These are phyloP conservation scores for Dryococelus australis DNA, from an alignment of 2,888 invertebrate genomes.

Conservation along the genomic window DNA sequence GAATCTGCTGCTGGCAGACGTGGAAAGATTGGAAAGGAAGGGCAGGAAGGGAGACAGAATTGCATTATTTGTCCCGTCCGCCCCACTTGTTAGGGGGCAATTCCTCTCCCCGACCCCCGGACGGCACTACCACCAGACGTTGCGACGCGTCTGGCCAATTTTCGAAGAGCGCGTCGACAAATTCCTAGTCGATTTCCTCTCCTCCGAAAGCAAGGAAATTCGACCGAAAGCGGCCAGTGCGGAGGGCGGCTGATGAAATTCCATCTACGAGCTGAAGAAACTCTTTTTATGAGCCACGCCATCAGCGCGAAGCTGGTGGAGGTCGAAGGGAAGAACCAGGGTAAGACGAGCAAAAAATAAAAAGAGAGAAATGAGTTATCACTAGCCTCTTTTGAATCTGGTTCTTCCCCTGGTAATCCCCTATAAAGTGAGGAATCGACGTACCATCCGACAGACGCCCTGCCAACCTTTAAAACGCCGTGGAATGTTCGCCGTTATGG, in stretches of 20 bases:
- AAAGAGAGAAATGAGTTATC: no score
- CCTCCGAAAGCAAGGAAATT: neutral
- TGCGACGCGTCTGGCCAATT: neutral
- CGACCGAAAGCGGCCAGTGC: neutral
- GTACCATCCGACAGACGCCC: no score
- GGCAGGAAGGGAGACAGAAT: neutral
- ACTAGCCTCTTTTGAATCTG: no score
- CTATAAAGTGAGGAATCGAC: no score
- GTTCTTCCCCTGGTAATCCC: no score
- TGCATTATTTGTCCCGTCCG: constrained; percentile 5
- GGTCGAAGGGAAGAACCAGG: no score
- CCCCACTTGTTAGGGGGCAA: neutral
- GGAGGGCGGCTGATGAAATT: neutral
- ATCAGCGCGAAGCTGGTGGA: neutral
- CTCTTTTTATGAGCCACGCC: neutral
- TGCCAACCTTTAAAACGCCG: no score
- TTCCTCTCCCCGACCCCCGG: neutral
- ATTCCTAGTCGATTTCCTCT: neutral
- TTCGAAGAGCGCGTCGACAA: neutral
- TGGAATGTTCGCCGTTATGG: no score
- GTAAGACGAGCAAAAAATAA: no score
- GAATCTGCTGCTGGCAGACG: neutral
- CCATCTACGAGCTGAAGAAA: constrained; percentile 16
- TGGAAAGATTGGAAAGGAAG: neutral
- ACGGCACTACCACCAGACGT: neutral